Evolutionary conservation across 2,888 invertebrate species (phyloP).

Genomic region (Ephialtes manifestator): DNA sequence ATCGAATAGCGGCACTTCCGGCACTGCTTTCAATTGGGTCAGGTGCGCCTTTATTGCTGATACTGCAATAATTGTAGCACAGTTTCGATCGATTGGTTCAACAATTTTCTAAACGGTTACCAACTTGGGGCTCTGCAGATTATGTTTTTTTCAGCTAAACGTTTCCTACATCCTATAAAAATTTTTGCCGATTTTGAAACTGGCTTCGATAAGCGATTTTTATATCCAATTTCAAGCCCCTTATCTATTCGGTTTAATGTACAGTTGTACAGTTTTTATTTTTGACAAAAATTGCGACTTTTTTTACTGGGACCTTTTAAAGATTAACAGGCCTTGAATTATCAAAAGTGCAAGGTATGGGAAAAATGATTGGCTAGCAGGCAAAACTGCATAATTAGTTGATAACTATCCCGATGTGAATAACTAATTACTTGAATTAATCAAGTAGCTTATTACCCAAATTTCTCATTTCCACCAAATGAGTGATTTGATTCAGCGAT

Average conservation of each 20-base stretch:
- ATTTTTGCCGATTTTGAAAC: neutral
- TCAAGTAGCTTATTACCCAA: neutral
- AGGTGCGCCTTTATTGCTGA: conserved; percentile 60
- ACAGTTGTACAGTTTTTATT: neutral
- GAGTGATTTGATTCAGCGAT: conserved; percentile 1
- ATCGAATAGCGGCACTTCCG: conserved; percentile 39
- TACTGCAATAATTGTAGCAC: neutral
- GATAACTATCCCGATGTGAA: neutral
- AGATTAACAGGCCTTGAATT: neutral
- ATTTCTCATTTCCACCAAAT: neutral
- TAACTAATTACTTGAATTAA: neutral
- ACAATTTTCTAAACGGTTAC: neutral
- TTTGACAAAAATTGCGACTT: neutral
- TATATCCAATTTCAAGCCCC: neutral
- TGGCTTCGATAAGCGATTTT: neutral
- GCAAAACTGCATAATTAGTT: neutral
- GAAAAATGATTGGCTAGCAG: neutral
- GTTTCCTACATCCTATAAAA: neutral
- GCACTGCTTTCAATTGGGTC: conserved; percentile 69
- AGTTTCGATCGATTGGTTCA: neutral
- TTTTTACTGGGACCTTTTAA: neutral
- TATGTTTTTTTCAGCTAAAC: neutral
- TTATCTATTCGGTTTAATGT: neutral
- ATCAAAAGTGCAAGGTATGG: neutral
- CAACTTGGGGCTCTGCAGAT: neutral